Evolutionary conservation across 2,888 invertebrate genomes (phyloP).

Genomic region (Pachliopta kotzebuea): DNA sequence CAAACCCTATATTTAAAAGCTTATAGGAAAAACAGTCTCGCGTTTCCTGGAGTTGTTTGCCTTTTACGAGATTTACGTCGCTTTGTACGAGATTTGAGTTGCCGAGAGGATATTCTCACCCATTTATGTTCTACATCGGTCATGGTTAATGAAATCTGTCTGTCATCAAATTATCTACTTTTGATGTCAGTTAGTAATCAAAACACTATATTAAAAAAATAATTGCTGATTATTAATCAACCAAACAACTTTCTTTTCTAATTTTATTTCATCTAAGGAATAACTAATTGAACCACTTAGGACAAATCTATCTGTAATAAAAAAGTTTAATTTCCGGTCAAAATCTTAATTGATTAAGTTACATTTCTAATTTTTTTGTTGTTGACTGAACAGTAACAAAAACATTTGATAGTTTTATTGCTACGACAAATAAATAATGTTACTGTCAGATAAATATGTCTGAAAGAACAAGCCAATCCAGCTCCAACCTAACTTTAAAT

Average conservation of each 20-base stretch:
- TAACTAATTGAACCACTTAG: not conserved
- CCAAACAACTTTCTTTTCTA: not conserved
- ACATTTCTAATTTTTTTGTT: slow-evolving; percentile 52
- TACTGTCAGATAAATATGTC: slow-evolving; percentile 40
- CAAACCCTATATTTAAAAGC: too few relatives aligned
- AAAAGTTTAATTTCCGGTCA: not conserved
- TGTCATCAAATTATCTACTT: not conserved
- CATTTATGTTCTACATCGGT: too few relatives aligned
- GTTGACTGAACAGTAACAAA: slow-evolving; percentile 45
- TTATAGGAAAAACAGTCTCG: too few relatives aligned
- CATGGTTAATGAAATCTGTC: not conserved
- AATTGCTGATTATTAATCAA: not conserved
- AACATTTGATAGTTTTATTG: slow-evolving; percentile 40
- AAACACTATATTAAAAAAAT: not conserved
- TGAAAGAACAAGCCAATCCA: not conserved
- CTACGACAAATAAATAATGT: slow-evolving; percentile 42
- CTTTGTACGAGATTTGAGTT: too few relatives aligned
- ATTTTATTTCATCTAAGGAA: not conserved
- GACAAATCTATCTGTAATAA: not conserved
- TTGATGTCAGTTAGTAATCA: not conserved
- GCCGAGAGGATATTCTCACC: too few relatives aligned
- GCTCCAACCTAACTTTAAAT: not conserved
- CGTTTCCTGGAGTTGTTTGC: too few relatives aligned
- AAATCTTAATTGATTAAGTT: slow-evolving; percentile 46
- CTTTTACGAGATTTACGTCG: too few relatives aligned